Conservation (phyloP, 2,797 vertebrate species). For the Oryzias sinensis region DNA sequence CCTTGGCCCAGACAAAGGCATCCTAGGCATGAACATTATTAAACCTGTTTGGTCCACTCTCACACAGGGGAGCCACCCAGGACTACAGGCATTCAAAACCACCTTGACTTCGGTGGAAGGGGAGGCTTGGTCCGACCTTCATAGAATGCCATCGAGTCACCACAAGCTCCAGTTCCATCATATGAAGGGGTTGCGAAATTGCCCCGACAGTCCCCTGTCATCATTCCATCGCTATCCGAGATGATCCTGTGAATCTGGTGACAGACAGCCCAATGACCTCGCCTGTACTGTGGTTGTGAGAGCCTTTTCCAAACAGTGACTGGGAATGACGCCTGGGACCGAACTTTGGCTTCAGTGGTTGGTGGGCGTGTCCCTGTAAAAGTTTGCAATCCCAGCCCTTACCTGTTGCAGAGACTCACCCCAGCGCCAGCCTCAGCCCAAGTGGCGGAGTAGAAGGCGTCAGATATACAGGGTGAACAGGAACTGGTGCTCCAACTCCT, state of each 20-base stretch:
- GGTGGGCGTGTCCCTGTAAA: neutral
- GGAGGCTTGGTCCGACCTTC: no score
- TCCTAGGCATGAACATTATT: neutral
- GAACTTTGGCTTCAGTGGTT: neutral
- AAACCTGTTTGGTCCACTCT: neutral
- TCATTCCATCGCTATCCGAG: no score
- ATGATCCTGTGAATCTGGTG: no score
- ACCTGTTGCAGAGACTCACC: neutral
- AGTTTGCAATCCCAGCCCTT: neutral
- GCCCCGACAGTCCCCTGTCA: no score
- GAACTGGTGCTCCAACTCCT: neutral
- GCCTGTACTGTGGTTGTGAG: no score
- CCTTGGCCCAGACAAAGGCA: neutral
- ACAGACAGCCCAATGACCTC: no score
- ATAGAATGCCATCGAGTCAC: no score
- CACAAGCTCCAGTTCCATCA: no score
- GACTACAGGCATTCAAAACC: no score
- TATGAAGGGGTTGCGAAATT: neutral
- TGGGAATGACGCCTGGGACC: neutral
- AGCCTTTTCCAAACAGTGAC: neutral
- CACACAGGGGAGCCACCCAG: no score
- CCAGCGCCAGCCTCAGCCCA: neutral
- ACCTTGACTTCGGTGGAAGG: no score
- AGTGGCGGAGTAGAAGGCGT: neutral
- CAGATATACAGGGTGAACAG: neutral